Base-by-base conservation (phyloP, 2,113 vertebrate species). In the Oceanites oceanicus region DNA sequence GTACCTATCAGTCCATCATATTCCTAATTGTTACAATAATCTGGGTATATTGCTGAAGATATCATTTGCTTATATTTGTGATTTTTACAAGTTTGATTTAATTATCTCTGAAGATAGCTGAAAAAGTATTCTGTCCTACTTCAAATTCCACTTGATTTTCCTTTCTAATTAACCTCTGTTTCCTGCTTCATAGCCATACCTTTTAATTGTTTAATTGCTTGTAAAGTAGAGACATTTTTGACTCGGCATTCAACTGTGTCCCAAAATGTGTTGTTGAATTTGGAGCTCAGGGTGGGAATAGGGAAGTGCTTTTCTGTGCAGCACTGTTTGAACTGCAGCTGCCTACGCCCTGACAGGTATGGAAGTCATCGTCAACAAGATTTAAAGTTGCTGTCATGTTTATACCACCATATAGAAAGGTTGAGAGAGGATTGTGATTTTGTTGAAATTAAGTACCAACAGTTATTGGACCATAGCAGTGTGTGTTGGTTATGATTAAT, bases 301-400 rank as follows among this genome's bases (percentile, higher is more conserved):
- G 1, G 26, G 14, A 91, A 75, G 53, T 75, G 61, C 8, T 62
- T 88, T 91, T 79, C 50, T 58, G 58, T 47, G 77, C 70, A 74
- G 67, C 76, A 34, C 47, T 52, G 34, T 75, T 88, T 84, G 94
- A 95, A 92, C 86, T 82, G 38, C 61, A 81, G 59, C 88, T 72
- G 78, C 91, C 84, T 95, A 45, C 50, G 72, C 29, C 6, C 72
- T 96, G 95, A 90, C 90, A 96, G 76, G 73, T 53, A 77, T 10
- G 30, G 68, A 96, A 95, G 40, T 58, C 90, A 90, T 86, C 96
- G 95, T 93, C 96, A 96, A 58, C 49, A 94, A 94, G 94, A 96
- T 93, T 98, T 97, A 96, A 96, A 95, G 91, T 94, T 92, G 72
- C 94, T 94, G 96, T 97, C 93, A 73, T 81, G 75, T 95, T 97